Conservation (phyloP, 2,113 vertebrate species). For the Sceloporus undulatus region DNA sequence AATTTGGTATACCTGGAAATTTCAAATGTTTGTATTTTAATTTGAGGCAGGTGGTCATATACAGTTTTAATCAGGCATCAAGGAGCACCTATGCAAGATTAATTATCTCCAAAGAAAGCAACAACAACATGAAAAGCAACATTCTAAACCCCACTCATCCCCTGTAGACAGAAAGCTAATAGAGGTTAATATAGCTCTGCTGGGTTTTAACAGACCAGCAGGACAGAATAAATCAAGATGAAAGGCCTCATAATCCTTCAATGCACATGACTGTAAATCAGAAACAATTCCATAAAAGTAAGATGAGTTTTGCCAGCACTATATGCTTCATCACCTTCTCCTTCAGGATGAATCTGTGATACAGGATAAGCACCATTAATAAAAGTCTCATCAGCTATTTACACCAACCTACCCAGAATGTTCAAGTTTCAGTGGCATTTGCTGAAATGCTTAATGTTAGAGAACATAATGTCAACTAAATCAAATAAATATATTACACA, state of each 20-base stretch:
- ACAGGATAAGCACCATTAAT: slow-evolving; percentile 8
- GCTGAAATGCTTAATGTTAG: neutral
- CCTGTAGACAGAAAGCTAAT: slow-evolving; percentile 9
- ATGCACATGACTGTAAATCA: slow-evolving; percentile 13
- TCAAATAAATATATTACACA: too few relatives aligned
- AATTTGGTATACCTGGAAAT: neutral
- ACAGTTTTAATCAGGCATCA: neutral
- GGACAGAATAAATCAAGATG: slow-evolving; percentile 22
- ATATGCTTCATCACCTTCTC: neutral
- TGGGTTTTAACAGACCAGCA: neutral
- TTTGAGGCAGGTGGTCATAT: neutral
- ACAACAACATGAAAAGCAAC: slow-evolving; percentile 2
- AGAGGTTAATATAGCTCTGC: slow-evolving; percentile 10
- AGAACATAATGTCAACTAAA: too few relatives aligned
- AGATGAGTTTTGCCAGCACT: neutral
- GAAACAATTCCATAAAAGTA: slow-evolving; percentile 20
- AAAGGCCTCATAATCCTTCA: neutral
- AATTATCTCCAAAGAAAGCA: neutral
- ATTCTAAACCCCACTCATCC: neutral
- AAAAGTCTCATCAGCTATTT: neutral
- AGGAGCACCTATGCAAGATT: slow-evolving; percentile 3
- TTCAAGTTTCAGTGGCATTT: neutral
- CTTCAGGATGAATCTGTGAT: slow-evolving; percentile 2
- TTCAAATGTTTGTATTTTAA: neutral
- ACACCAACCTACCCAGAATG: neutral